Evolutionary conservation across 2,797 vertebrate genomes (phyloP), one percentile per base, ranked within the genome.

Genomic region (Propithecus deckenii): DNA sequence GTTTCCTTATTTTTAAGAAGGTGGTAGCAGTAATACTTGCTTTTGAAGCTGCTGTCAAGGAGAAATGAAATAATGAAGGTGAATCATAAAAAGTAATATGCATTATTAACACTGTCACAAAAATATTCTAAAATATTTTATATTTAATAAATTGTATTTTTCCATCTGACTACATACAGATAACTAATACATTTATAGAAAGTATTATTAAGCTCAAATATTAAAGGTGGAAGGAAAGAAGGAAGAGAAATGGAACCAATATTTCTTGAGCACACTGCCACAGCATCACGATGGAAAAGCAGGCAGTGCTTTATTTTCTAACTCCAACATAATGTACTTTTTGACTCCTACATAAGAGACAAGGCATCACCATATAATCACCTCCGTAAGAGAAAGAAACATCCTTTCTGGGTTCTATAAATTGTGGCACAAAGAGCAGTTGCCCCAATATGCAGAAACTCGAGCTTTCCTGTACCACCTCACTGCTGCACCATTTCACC

Each of bases 181-280:
- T 63, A 67, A 15, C 7, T 52, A 15, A 65, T 79, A 52, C 1
- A 28, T 61, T 93, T 85, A 89, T 25, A 83, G 65, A 74, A 85
- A 94, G 22, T 75, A 48, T 57, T 83, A 84, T 30, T 91, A 59
- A 90, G 91, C 46, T 78, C n/a, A 79, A 35, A 76, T 71, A 61
- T 71, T 86, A 86, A 92, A 84, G 46, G n/a, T 92, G 25, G 12
- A 86, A 91, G 32, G 65, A 87, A 93, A n/a, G 65, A 83, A 79
- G 22, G 41, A 90, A 57, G 8, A 67, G 11, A 11, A 92, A 69
- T 15, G 15, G 35, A 92, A 80, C 17, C 14, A 38, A 4, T 30
- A 32, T 65, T 86, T 94, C 69, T 94, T 63, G 22, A 75, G 25
- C 4, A 74, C 4, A 17, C 22, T 41, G 11, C 35, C 69, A 80